Percentiles rank a stretch among this genome's conserved stretches.
phyloP scores from a whole-genome alignment of 2,888 invertebrate genomes.

The Orchesellides sinensis region DNA sequence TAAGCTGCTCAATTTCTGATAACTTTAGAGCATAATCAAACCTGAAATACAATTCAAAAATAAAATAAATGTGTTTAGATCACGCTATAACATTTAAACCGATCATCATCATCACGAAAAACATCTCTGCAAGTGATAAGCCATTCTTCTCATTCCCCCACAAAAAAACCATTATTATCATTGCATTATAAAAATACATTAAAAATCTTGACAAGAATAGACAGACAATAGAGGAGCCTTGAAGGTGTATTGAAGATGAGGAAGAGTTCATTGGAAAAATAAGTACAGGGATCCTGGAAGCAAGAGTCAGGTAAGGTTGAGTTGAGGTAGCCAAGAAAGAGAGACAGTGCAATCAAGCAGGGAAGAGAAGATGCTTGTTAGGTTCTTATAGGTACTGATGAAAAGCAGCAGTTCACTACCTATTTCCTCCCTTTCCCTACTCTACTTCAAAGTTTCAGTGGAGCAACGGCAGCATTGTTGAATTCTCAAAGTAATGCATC shows the following conservation, averaged over 20 bases:
- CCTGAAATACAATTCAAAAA: constrained; percentile 52
- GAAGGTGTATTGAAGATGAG: constrained; percentile 24
- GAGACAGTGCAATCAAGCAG: constrained; percentile 6
- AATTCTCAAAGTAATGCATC: too few species aligned
- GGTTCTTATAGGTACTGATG: neutral
- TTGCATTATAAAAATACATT: constrained; percentile 30
- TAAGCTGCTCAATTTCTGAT: constrained; percentile 71
- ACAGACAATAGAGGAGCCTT: too few species aligned
- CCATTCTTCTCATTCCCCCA: too few species aligned
- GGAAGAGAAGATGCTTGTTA: neutral
- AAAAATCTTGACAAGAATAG: neutral
- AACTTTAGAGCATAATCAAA: constrained; percentile 69
- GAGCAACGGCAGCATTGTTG: too few species aligned
- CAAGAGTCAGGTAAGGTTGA: constrained; percentile 54
- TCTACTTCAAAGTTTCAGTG: too few species aligned
- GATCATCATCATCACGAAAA: too few species aligned
- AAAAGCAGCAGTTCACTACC: neutral
- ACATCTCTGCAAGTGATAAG: too few species aligned
- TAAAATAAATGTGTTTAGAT: too few species aligned
- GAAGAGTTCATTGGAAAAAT: constrained; percentile 55
- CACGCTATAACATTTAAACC: too few species aligned
- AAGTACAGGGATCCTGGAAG: constrained; percentile 40
- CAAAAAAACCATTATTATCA: too few species aligned
- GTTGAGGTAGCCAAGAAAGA: constrained; percentile 59
- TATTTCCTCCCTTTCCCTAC: neutral